Evolutionary conservation across 2,888 invertebrate genomes (phyloP), one percentile per base, ranked within the genome.

Genomic region (Coecobrya sp.): DNA sequence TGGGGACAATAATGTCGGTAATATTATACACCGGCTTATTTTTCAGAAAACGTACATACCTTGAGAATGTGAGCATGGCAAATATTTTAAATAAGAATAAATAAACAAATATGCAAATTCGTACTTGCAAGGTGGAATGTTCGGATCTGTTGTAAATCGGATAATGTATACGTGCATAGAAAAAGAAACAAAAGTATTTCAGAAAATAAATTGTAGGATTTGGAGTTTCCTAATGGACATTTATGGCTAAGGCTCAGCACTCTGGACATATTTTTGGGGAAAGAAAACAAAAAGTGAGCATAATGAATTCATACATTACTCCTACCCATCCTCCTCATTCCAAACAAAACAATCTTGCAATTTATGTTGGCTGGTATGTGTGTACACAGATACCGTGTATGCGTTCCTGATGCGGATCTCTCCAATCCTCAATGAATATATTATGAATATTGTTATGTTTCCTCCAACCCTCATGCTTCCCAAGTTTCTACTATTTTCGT

Each of bases 251-350:
- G 25, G 79, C 65, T 79, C 25, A 25, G 42, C 73, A n/a, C 19
- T 79, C 59, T 68, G 45, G 76, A 65, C 79, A 65, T 42, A 16
- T 36, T 65, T 59, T 59, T 79, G 27, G 49, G 76, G 79, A 25
- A 70, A 59, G 62, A 87, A 87, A 76, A 87, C 87, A 87, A 79
- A 85, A 68, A 85, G 45, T n/a, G 49, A 16, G 19, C n/a, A 16
- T 89, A 89, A 81, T 89, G 89, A 89, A 89, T 89, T 42, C 49
- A 81, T 68, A 79, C 22, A 30, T 19, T 36, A 36, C 36, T 36
- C 36, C 2, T 55, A 36, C 13, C 10, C 79, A 36, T 36, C 30
- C 36, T 45, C 36, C 76, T 81, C 36, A 68, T 42, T 73, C 19
- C 19, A 36, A 49, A 52, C 36, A 68, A 81, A 89, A 82, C 42